These are phyloP conservation scores for Cerastis rubricosa DNA, from an alignment of 2,888 invertebrate species.

Conservation along the genomic window DNA sequence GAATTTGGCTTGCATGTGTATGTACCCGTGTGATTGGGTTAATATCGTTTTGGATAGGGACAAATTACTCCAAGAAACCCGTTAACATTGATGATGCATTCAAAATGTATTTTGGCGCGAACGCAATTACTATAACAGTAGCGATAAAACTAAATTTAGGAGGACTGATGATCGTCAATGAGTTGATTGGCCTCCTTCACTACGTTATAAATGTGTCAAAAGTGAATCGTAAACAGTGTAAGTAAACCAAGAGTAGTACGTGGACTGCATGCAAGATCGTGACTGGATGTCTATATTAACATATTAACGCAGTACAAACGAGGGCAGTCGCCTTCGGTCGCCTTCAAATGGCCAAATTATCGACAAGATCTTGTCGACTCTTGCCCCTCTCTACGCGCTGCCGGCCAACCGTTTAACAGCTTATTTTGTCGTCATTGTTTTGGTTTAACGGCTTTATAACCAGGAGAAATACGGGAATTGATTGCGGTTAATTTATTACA, in stretches of 20 bases:
- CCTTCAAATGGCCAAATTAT: slow-evolving; percentile 70
- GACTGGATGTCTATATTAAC: slow-evolving; percentile 75
- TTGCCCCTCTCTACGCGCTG: slow-evolving; percentile 68
- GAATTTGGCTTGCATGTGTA: background rate
- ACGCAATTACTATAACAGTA: slow-evolving; percentile 38
- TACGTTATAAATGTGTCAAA: slow-evolving; percentile 70
- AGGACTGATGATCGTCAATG: slow-evolving; percentile 21
- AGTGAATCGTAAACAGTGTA: slow-evolving; percentile 75
- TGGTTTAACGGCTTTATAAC: slow-evolving; percentile 61
- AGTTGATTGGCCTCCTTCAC: slow-evolving; percentile 49
- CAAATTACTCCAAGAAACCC: background rate
- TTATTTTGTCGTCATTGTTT: slow-evolving; percentile 76
- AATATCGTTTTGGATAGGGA: background rate
- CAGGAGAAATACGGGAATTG: slow-evolving; percentile 41
- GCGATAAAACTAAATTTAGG: slow-evolving; percentile 36
- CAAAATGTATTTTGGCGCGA: slow-evolving; percentile 28
- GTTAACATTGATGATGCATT: slow-evolving; percentile 1
- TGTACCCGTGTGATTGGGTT: too few relatives aligned
- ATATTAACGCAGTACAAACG: slow-evolving; percentile 79
- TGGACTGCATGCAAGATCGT: slow-evolving; percentile 63
- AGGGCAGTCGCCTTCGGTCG: slow-evolving; percentile 69
- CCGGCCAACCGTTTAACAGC: slow-evolving; percentile 73
- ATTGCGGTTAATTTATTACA: slow-evolving; percentile 25
- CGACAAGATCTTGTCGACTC: slow-evolving; percentile 69
- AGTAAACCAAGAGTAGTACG: slow-evolving; percentile 73